Evolutionary conservation across 1,140 invertebrate species (phyloP).

Genomic region (Rhagoletis pomonella): DNA sequence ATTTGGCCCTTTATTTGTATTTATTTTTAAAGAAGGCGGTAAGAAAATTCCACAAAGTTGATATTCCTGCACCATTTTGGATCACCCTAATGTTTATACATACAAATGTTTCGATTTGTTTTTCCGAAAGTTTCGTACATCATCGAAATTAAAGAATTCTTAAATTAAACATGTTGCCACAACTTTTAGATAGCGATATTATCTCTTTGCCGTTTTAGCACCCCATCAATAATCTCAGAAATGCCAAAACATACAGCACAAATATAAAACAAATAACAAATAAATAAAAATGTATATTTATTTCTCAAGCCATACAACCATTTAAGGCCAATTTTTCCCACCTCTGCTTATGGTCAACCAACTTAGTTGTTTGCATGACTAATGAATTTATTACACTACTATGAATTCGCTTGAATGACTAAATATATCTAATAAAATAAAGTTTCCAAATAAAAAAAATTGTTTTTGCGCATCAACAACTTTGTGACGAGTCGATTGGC

Average conservation of each 20-base stretch:
- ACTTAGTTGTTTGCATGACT: not conserved
- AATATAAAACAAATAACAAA: too few relatives aligned
- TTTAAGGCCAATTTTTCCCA: not conserved
- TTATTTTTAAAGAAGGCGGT: too few relatives aligned
- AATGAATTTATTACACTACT: slow-evolving; percentile 19
- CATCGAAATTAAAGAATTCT: not conserved
- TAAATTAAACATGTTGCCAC: not conserved
- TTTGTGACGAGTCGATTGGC: not conserved
- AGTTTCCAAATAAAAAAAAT: not conserved
- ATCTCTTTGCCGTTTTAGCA: slow-evolving; percentile 7
- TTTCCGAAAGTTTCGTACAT: not conserved
- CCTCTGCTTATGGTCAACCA: not conserved
- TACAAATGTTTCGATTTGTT: too few relatives aligned
- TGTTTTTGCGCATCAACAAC: not conserved
- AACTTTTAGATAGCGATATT: not conserved
- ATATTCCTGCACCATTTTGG: too few relatives aligned
- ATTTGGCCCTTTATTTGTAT: too few relatives aligned
- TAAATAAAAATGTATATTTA: too few relatives aligned
- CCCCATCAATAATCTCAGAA: slow-evolving; percentile 8
- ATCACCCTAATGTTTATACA: too few relatives aligned
- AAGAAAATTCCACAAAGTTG: too few relatives aligned
- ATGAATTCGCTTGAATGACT: not conserved
- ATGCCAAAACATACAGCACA: not conserved
- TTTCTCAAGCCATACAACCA: not conserved
- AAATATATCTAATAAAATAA: not conserved